Base-by-base conservation (phyloP, 1,140 invertebrate species). In the Leptinotarsa undecemlineata region DNA sequence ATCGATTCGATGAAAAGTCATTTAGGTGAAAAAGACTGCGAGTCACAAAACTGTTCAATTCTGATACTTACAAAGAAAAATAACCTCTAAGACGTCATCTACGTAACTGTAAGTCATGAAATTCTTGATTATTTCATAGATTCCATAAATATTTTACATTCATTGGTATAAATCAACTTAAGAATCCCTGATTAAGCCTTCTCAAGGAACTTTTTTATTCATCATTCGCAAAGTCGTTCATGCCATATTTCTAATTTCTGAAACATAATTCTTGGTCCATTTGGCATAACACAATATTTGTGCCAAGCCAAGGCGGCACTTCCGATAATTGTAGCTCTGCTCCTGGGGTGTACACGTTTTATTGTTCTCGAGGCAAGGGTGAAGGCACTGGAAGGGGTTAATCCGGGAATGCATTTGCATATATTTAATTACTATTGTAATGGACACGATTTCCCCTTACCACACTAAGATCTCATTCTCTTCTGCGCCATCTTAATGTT, bases 341-440 rank as follows among this genome's bases (percentile, higher is more conserved):
- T 72, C 13, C 15, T 26, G 23, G 74, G 74, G 70, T 72, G 74
- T 67, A 63, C 26, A 47, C 70, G 42, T 72, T 72, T 76, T 66
- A 76, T 76, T 76, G 74, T 76, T 73, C 19, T 68, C 19, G 42
- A 67, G 23, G 47, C 64, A 71, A 68, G 74, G 77, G 77, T 60
- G 71, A 47, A 47, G 67, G 68, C 74, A 71, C 23, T 19, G 71
- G 61, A 42, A 33, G 61, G 75, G 76, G 68, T 74, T 79, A 79
- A 77, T 76, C 76, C 75, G 70, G 68, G 75, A 80, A 79, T 79
- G 69, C 78, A 80, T 80, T 80, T 80, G 74, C 79, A 80, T 80
- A 80, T 77, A 80, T 80, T 80, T 80, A 77, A 80, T 80, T 79
- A 80, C 74, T 73, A 71, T 19, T 73, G 73, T 74, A 75, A 77